Base-by-base conservation (phyloP, 2,113 vertebrate species). In the Toxotes chatareus region DNA sequence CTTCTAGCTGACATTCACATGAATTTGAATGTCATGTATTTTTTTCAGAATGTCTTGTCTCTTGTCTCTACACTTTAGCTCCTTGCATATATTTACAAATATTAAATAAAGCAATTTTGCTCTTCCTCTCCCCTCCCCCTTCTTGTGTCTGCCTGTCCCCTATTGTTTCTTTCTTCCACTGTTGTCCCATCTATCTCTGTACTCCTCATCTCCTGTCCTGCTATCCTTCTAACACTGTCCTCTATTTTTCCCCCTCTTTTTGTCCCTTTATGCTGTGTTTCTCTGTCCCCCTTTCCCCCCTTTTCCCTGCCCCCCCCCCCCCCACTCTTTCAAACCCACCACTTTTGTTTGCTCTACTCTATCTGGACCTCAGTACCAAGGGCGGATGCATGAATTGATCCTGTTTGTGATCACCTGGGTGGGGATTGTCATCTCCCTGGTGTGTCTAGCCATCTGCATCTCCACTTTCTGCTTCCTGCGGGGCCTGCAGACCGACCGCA, bases 391-490 rank as follows among this genome's bases (percentile, higher is more conserved):
- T 0, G 97, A 97, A 91, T 93, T 98, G 80, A 95, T 99, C 92
- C 96, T 99, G 62, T 97, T 97, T 0, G 97, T 98, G 73, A 97
- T 99, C 96, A 97, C 97, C 42, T 97, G 98, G 97, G 97, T 98
- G 40, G 97, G 98, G 42, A 98, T 98, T 19, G 96, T 98, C 86
- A 97, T 99, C 93, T 98, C 97, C 4, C 86, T 99, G 57, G 96
- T 99, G 82, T 99, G 98, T 85, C 93, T 99, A 62, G 97, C 97
- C 73, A 97, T 98, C 92, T 98, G 97, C 85, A 97, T 99, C 93
- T 98, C 97, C 61, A 98, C 97, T 66, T 97, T 99, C 93, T 99
- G 98, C 95, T 98, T 98, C 94, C 95, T 99, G 89, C 94, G 97
- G 27, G 97, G 98, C 38, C 95, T 99, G 69, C 98, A 98, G 94